Evolutionary conservation across 1,140 invertebrate genomes (phyloP), one percentile per base, ranked within the genome.

Genomic region (Antheraea mylitta): DNA sequence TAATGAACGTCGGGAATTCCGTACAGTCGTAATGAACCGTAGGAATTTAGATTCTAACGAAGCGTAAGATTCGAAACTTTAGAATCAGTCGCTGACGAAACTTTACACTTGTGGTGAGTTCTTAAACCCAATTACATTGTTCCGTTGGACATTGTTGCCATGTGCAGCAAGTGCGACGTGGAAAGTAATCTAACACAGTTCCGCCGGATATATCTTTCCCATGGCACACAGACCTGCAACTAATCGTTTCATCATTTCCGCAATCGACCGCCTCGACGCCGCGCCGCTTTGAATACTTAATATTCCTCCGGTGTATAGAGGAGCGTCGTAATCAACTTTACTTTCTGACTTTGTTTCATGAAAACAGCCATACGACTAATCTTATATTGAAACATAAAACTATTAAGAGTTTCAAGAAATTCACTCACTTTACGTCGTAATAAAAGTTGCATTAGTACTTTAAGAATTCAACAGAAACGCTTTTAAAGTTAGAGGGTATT

Each of bases 171-270:
- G 74, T 78, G 73, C 72, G 70, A 74, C 68, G 76, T 74, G 80
- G 87, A 86, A 90, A 89, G 86, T 83, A 86, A 89, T 90, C 82
- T 75, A 81, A 75, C 64, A 67, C 64, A 71, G 77, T 87, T 89
- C 89, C 89, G 87, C 69, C 87, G 88, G 90, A 90, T 90, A 90
- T 85, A 87, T 86, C 13, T 85, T 78, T 79, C 74, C 22, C 77
- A 75, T 75, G 78, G 77, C 78, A 80, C 78, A 78, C 72, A 82
- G 79, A 82, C 83, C 82, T 90, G 80, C 85, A 78, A 85, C 87
- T 89, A 90, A 89, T 90, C 89, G 82, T 70, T 83, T 82, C 79
- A 83, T 89, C 84, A 90, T 89, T 91, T 91, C 89, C 89, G 82
- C 77, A 81, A 88, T 89, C 83, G 81, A 85, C 83, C 79, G 76